Evolutionary conservation across 2,113 vertebrate species (phyloP).

Genomic region (Corydoras sp.): DNA sequence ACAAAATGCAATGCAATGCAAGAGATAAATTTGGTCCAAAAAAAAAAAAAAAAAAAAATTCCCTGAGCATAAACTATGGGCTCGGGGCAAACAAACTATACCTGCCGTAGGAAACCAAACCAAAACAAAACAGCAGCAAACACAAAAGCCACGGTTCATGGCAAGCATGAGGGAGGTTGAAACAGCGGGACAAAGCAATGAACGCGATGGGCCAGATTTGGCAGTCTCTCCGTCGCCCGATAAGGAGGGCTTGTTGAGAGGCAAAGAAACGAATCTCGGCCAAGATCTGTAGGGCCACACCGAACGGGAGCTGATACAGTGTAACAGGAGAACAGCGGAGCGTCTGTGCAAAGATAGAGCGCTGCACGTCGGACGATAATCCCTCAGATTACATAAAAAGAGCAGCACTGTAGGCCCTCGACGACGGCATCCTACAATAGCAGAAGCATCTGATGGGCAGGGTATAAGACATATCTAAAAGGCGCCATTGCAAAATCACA

Average conservation of each 20-base stretch:
- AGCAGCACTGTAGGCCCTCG: constrained; percentile 44
- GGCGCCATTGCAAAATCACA: constrained; percentile 68
- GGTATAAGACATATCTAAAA: constrained; percentile 69
- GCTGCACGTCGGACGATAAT: constrained; percentile 48
- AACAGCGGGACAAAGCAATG: constrained; percentile 57
- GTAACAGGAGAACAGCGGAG: constrained; percentile 49
- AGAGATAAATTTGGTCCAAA: constrained; percentile 24
- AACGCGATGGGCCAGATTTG: constrained; percentile 51
- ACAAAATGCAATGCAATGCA: not conserved
- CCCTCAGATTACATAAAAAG: constrained; percentile 63
- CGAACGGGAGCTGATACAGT: constrained; percentile 58
- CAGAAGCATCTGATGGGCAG: constrained; percentile 68
- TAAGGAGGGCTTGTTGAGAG: constrained; percentile 67
- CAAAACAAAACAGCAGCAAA: constrained; percentile 46
- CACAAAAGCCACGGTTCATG: constrained; percentile 46
- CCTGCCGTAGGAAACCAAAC: constrained; percentile 32
- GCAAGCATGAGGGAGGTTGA: constrained; percentile 55
- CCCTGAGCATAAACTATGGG: constrained; percentile 11
- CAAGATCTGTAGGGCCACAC: constrained; percentile 62
- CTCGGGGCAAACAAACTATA: constrained; percentile 24
- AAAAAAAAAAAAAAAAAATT: not conserved
- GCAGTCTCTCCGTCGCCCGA: constrained; percentile 55
- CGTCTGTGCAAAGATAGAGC: constrained; percentile 52
- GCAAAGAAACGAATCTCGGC: constrained; percentile 63
- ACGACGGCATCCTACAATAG: constrained; percentile 47